Percentiles rank a stretch among this genome's conserved stretches.
Conservation (phyloP, 1,140 invertebrate species). For the Panulirus ornatus region DNA sequence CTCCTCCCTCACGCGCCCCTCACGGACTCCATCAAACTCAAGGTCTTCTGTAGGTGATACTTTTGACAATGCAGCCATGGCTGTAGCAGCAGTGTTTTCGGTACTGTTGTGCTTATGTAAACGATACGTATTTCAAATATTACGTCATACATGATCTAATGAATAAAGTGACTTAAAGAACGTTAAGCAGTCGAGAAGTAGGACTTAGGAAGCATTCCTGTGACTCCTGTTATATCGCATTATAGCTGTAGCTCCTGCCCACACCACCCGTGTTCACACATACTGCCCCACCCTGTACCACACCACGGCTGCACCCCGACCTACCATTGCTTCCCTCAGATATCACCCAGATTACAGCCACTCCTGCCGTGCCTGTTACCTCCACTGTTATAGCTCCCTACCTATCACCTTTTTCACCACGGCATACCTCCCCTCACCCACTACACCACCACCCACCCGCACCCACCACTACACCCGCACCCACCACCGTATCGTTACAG, state of each 20-base stretch:
- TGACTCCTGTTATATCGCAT: too few relatives aligned
- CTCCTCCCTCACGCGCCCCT: not conserved
- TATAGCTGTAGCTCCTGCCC: too few relatives aligned
- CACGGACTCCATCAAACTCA: slow-evolving; percentile 30
- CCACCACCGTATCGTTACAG: slow-evolving; percentile 80
- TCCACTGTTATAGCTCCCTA: not conserved
- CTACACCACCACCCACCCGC: not conserved
- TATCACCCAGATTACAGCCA: not conserved
- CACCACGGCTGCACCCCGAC: too few relatives aligned
- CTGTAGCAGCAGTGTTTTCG: not conserved
- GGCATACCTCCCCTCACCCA: too few relatives aligned
- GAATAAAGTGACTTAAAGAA: not conserved
- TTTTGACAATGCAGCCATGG: not conserved
- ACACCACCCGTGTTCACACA: too few relatives aligned
- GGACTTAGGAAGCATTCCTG: too few relatives aligned
- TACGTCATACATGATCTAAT: not conserved
- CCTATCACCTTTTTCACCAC: too few relatives aligned
- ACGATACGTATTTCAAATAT: not conserved
- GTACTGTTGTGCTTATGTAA: not conserved
- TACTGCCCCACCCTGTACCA: too few relatives aligned
- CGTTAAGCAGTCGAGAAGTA: not conserved
- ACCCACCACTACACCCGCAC: not conserved
- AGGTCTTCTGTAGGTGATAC: slow-evolving; percentile 65
- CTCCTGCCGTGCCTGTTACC: not conserved
- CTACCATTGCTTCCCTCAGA: not conserved